These are phyloP conservation scores for Oophaga sylvatica DNA, from an alignment of 2,797 vertebrate genomes.

Conservation along the genomic window DNA sequence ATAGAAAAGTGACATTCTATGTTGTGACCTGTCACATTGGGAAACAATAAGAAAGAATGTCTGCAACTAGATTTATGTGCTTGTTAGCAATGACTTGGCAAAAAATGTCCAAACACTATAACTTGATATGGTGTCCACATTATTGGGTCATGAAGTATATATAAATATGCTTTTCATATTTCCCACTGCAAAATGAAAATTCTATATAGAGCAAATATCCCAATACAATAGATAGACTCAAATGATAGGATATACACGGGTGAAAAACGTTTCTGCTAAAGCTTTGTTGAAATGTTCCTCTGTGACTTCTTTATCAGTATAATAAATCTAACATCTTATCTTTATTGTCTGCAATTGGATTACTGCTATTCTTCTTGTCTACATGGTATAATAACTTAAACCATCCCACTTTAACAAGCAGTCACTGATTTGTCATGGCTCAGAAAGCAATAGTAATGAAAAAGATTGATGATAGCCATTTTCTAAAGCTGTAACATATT, in stretches of 20 bases:
- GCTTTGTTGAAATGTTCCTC: conserved; percentile 20
- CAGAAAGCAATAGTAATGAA: conserved; percentile 42
- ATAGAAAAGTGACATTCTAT: neutral
- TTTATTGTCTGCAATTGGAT: conserved; percentile 43
- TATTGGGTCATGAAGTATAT: neutral
- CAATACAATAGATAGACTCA: neutral
- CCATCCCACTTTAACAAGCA: conserved; percentile 41
- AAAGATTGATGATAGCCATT: conserved; percentile 48
- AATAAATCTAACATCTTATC: conserved; percentile 50
- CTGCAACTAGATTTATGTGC: neutral
- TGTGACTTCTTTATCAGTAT: conserved; percentile 45
- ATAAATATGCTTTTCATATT: neutral
- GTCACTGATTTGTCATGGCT: conserved; percentile 40
- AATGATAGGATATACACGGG: neutral
- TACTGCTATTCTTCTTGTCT: conserved; percentile 49
- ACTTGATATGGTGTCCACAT: neutral
- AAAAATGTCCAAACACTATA: neutral
- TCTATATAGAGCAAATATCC: neutral
- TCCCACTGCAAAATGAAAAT: neutral
- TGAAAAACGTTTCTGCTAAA: neutral
- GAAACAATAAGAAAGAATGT: neutral
- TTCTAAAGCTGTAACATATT: conserved; percentile 46
- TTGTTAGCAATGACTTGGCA: neutral
- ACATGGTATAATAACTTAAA: conserved; percentile 20
- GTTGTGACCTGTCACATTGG: neutral